Base-by-base conservation (phyloP, 2,888 invertebrate genomes). In the Diloba caeruleocephala region DNA sequence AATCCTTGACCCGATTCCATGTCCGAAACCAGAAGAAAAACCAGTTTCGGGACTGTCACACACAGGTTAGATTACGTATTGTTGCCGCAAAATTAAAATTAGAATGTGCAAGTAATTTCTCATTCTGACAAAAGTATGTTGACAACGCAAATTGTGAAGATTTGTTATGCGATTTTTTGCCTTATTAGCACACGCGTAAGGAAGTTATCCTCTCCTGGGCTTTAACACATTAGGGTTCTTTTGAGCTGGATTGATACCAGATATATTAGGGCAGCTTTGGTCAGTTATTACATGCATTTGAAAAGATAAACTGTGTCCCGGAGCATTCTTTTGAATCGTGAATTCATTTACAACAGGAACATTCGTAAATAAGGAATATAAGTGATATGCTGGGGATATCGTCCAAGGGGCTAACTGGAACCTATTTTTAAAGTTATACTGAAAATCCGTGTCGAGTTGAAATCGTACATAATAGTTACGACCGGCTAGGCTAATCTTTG, bases 61-160 rank as follows among this genome's bases (percentile, higher is more conserved):
- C 82, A 87, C 86, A 86, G 88, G 84, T 88, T 85, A 82, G 75
- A 82, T 88, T 85, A 86, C 88, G 57, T 65, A 80, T 84, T 82
- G 81, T 84, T 58, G 39, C 52, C 58, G 34, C 52, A 71, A 53
- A 58, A 56, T 56, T 58, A 53, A 60, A 55, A 57, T 58, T 62
- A 65, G 53, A 68, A 68, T 65, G 62, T 71, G 71, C 71, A 71
- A 45, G 32, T 34, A 49, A 52, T 67, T 70, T 60, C 53, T 57
- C 43, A 49, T 60, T 46, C 57, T 34, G 57, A 67, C 56, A 62
- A 48, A 66, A 52, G 38, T 57, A 48, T 48, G 54, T 48, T 60
- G 52, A 70, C 48, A 48, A 67, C 65, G 31, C 43, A 28, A n/a
- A 32, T 49, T 67, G 34, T 56, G 34, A 12, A 0, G 4, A 6